Conservation (phyloP, 2,797 vertebrate genomes). For the Neosalanx taihuensis region DNA sequence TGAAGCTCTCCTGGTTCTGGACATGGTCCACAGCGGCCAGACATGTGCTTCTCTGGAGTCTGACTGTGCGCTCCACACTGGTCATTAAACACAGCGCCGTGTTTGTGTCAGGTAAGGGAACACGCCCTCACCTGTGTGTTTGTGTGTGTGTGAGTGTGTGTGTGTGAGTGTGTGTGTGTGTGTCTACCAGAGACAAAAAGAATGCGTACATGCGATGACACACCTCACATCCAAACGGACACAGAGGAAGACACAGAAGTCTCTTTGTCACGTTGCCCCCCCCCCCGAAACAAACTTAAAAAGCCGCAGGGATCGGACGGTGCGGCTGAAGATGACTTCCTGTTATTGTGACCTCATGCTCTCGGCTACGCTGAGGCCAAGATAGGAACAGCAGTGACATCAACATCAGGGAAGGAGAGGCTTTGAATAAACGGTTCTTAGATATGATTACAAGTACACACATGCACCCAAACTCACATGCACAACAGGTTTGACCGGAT, state of each 20-base stretch:
- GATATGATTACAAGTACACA: background rate
- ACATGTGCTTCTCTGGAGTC: constrained; percentile 35
- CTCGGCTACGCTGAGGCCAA: background rate
- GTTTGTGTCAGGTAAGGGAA: constrained; percentile 54
- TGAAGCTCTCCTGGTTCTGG: too few relatives aligned
- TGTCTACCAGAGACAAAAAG: background rate
- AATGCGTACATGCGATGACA: background rate
- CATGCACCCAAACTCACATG: background rate
- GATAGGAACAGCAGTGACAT: background rate
- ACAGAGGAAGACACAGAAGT: too few relatives aligned
- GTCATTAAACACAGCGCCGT: background rate
- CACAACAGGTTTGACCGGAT: background rate
- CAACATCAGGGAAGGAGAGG: background rate
- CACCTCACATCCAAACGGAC: too few relatives aligned
- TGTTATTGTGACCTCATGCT: constrained; percentile 30
- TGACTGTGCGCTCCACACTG: constrained; percentile 13
- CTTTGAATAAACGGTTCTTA: constrained; percentile 19
- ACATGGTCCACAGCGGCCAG: too few relatives aligned
- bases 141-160: constrained; percentile 9
- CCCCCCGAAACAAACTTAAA: constrained; percentile 42
- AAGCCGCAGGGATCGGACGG: constrained; percentile 4
- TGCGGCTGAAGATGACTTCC: constrained; percentile 31
- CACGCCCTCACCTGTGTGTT: constrained; percentile 58
- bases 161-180: constrained; percentile 27
- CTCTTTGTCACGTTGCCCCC: constrained; percentile 39